These are phyloP conservation scores for Caenorhabditis afra DNA, from an alignment of 2,888 invertebrate species.

Conservation along the genomic window DNA sequence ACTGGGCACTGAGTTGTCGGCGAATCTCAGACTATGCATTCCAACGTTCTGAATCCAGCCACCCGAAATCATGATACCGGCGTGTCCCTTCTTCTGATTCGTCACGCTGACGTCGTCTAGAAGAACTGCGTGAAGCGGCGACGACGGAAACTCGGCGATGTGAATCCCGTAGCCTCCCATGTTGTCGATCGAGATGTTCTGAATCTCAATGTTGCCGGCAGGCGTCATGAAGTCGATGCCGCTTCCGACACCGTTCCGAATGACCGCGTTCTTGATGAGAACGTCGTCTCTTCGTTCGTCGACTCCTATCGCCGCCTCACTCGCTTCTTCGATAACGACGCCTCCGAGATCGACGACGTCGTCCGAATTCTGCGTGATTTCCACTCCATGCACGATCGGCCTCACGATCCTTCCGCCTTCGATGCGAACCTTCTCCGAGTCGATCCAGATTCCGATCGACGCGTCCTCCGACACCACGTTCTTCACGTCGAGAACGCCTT, in stretches of 20 bases:
- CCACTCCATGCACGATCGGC: constrained; percentile 62
- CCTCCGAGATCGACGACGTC: constrained; percentile 62
- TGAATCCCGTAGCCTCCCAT: constrained; percentile 60
- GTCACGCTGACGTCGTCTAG: constrained; percentile 48
- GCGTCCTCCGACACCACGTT: constrained; percentile 55
- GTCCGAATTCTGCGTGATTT: constrained; percentile 62
- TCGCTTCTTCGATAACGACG: constrained; percentile 57
- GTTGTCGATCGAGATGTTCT: constrained; percentile 47
- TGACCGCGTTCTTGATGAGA: constrained; percentile 47
- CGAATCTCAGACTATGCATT: constrained; percentile 46
- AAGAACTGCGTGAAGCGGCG: constrained; percentile 57
- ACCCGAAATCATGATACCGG: constrained; percentile 59
- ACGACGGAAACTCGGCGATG: constrained; percentile 60
- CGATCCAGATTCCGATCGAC: constrained; percentile 65
- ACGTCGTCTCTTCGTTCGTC: constrained; percentile 63
- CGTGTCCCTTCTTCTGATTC: constrained; percentile 58
- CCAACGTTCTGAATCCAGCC: constrained; percentile 61
- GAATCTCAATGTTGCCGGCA: constrained; percentile 54
- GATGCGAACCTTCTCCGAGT: constrained; percentile 61
- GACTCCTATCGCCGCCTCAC: constrained; percentile 61
- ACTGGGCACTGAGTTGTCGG: constrained; percentile 53
- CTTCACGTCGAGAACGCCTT: constrained; percentile 46
- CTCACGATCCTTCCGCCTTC: constrained; percentile 41
- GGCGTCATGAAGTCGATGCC: constrained; percentile 67
- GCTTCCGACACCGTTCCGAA: constrained; percentile 47